phyloP scores from a whole-genome alignment of 2,797 vertebrate species.

The Simalia tracyae region DNA sequence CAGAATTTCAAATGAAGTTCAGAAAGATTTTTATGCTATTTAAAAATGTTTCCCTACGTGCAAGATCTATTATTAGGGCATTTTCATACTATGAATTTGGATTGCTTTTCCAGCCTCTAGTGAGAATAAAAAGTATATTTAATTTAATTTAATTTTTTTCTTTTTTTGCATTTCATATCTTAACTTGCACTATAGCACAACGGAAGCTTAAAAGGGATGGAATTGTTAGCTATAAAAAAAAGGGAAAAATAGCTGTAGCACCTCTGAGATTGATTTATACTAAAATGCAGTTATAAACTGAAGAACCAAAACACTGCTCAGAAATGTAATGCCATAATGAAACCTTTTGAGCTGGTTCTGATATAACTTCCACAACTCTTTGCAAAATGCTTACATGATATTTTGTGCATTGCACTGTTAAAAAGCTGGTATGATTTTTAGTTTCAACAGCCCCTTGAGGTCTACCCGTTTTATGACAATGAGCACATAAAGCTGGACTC shows the following conservation, averaged over 20 bases:
- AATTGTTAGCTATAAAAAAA: neutral
- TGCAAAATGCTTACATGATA: neutral
- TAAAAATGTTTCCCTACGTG: neutral
- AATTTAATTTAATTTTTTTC: neutral
- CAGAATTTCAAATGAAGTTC: neutral
- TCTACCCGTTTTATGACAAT: neutral
- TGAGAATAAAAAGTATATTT: neutral
- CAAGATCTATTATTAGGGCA: neutral
- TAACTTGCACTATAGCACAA: neutral
- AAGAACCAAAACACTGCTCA: neutral
- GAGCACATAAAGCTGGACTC: neutral
- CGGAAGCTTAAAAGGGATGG: neutral
- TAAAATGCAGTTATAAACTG: neutral
- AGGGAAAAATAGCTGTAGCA: neutral
- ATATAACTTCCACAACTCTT: neutral
- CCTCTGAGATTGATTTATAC: neutral
- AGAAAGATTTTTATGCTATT: neutral
- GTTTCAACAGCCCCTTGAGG: neutral
- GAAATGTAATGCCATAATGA: neutral
- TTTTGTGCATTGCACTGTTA: neutral
- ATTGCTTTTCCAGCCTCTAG: neutral
- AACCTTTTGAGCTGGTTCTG: neutral
- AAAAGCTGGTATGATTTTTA: neutral
- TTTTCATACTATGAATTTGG: neutral
- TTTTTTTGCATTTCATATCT: neutral